Base-by-base conservation (phyloP, 1,140 invertebrate genomes). In the Drosophila sproati region DNA sequence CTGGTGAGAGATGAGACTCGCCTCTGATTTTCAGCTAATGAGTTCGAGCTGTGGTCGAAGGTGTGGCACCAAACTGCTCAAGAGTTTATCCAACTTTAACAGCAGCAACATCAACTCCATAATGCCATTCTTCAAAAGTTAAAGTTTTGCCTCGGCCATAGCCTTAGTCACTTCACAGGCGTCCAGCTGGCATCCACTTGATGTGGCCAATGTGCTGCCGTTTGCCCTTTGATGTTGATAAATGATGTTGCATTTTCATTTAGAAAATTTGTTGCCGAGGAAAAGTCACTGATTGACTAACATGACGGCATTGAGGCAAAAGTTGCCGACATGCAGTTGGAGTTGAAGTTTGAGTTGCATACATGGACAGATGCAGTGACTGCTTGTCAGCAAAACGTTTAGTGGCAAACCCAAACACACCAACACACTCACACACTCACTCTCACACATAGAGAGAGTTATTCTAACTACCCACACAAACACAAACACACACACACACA, bases 231-330 rank as follows among this genome's bases (percentile, higher is more conserved):
- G 85, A 88, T 88, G 80, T 85, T 88, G 85, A 88, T 89, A 89
- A 88, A 89, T 88, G 85, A 88, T 89, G 83, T 77, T 83, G 85
- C 85, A 89, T 89, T 88, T 88, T 89, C 85, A 89, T 89, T 88
- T 88, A 70, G 77, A 75, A 75, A 89, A 88, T 88, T 88, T 88
- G 83, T 80, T 89, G 83, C 73, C 66, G 80, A 88, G 89, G 83
- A 88, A 87, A 88, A 88, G 77, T 83, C 80, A 88, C 85, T 88
- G 83, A 88, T 88, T 88, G 83, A 88, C 83, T 83, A 83, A 75
- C 80, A 83, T 73, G 51, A 72, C 77, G 72, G 64, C 80, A 71
- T 59, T 50, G 68, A 59, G 64, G 74, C 82, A 64, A 70, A 61
- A 69, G 31, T 69, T 48, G 51, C 66, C 57, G 52, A 62, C 61